Evolutionary conservation across 2,113 vertebrate genomes (phyloP).

Genomic region (Orycteropus afer): DNA sequence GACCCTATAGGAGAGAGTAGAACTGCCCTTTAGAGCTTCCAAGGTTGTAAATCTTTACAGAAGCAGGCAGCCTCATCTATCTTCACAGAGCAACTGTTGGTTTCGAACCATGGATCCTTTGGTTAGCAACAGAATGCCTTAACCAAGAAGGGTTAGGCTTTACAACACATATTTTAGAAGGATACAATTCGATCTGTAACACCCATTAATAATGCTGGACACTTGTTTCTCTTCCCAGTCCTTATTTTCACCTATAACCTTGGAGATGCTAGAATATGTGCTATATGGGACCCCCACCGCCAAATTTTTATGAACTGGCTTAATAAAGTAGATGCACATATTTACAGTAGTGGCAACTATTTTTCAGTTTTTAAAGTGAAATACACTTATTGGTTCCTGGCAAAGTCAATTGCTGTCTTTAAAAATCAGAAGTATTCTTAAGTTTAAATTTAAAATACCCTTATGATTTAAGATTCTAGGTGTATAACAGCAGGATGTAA

Average conservation of each 20-base stretch:
- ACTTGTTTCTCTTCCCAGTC: background rate
- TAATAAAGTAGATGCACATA: background rate
- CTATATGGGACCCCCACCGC: background rate
- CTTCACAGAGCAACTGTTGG: no score
- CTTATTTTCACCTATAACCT: background rate
- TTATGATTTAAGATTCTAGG: background rate
- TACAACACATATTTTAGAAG: background rate
- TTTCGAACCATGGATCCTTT: no score
- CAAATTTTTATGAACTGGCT: background rate
- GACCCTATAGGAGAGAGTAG: no score
- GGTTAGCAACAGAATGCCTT: no score
- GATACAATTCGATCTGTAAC: background rate
- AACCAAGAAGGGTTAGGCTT: background rate
- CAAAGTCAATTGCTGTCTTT: background rate
- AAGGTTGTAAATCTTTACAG: no score
- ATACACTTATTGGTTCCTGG: background rate
- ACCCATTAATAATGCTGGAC: background rate
- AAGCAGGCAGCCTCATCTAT: no score
- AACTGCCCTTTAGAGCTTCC: no score
- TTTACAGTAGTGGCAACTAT: background rate
- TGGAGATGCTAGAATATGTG: background rate
- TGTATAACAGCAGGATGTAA: background rate
- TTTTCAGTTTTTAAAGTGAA: conserved; percentile 28
- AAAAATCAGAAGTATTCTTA: background rate
- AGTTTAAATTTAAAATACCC: background rate